Percentiles rank a stretch among this genome's conserved stretches.
Conservation (phyloP, 2,797 vertebrate genomes). For the Chaenodraco wilsoni region DNA sequence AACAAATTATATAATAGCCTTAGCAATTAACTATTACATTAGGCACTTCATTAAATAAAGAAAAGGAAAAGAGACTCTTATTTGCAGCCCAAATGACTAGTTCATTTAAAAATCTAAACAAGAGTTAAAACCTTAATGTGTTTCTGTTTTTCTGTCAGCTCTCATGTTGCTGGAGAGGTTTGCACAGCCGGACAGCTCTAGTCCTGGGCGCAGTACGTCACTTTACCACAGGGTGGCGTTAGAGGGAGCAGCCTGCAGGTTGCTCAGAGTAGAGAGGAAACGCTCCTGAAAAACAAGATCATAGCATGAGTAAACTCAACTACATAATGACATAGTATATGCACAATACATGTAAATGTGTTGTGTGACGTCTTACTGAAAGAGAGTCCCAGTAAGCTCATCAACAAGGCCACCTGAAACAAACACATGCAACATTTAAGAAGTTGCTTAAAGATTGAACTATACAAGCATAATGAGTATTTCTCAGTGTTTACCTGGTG, state of each 20-base stretch:
- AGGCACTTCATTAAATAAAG: constrained; percentile 16
- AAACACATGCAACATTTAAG: neutral
- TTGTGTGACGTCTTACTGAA: constrained; percentile 78
- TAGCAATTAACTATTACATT: constrained; percentile 9
- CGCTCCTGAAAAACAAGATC: constrained; percentile 63
- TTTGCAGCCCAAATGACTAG: constrained; percentile 11
- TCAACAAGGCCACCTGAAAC: constrained; percentile 85
- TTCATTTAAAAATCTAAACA: constrained; percentile 7
- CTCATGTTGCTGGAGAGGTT: constrained; percentile 19
- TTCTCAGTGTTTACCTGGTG: constrained; percentile 81
- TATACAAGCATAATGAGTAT: neutral
- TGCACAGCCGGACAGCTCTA: constrained; percentile 6
- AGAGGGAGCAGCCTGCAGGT: neutral
- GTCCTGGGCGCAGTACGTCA: neutral
- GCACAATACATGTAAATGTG: neutral
- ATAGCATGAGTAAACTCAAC: neutral
- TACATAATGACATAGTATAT: neutral
- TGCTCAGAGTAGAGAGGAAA: constrained; percentile 72
- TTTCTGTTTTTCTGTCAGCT: constrained; percentile 7
- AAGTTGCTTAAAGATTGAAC: neutral
- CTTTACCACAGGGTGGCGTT: constrained; percentile 7
- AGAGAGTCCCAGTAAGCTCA: constrained; percentile 83
- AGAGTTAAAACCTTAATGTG: constrained; percentile 17
- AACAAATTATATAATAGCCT: neutral
- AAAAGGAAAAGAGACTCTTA: neutral